These are phyloP conservation scores for Chymomyza amoena DNA, from an alignment of 2,888 invertebrate species.

Conservation along the genomic window DNA sequence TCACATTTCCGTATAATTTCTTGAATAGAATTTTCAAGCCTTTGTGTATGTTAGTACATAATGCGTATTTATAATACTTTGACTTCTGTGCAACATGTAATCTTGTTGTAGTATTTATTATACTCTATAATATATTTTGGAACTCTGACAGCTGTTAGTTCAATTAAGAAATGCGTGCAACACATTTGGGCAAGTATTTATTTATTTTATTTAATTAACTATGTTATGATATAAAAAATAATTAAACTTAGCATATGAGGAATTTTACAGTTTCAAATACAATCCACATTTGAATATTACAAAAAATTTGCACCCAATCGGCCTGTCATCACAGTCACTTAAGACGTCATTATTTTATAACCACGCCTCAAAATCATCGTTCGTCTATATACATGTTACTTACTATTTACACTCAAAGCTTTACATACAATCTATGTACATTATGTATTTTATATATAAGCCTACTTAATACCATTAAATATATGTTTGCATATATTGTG, in stretches of 20 bases:
- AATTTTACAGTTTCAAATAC: constrained; percentile 30
- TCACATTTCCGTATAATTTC: constrained; percentile 22
- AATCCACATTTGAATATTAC: constrained; percentile 25
- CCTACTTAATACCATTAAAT: constrained; percentile 61
- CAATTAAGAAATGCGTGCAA: background rate
- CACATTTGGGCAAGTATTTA: constrained; percentile 18
- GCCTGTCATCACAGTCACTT: background rate
- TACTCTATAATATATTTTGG: background rate
- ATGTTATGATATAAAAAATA: constrained; percentile 38
- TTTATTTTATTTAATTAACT: constrained; percentile 26
- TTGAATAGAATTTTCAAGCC: background rate
- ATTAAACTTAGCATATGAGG: constrained; percentile 24
- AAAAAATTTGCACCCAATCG: constrained; percentile 5
- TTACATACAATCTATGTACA: constrained; percentile 42
- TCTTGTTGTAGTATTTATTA: too few relatives aligned
- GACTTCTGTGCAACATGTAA: constrained; percentile 25
- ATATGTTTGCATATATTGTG: constrained; percentile 8
- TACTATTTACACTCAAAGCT: constrained; percentile 44
- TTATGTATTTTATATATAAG: constrained; percentile 37
- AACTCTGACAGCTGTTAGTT: background rate
- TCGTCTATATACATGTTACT: constrained; percentile 32
- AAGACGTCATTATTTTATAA: background rate
- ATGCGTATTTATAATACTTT: constrained; percentile 17
- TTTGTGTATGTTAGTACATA: constrained; percentile 7
- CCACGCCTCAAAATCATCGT: background rate